These are phyloP conservation scores for Cosmopolites sordidus DNA, from an alignment of 2,888 invertebrate species.

Conservation along the genomic window DNA sequence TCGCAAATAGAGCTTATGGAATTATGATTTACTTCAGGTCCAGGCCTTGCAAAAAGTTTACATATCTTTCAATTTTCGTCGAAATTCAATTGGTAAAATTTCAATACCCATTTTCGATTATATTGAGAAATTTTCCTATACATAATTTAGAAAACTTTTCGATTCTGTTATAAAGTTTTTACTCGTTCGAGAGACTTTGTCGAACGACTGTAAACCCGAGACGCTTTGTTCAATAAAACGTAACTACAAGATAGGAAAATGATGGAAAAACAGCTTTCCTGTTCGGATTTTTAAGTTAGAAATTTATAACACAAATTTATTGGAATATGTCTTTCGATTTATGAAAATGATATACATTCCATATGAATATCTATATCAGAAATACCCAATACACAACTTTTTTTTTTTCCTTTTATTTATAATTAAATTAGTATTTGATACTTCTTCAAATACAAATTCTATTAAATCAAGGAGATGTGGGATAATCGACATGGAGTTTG, in stretches of 20 bases:
- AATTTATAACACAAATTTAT: no score
- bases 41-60: slow-evolving; percentile 22
- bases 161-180: slow-evolving; percentile 22
- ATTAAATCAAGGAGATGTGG: no score
- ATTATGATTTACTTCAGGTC: slow-evolving; percentile 24
- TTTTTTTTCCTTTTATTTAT: no score
- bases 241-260: not conserved
- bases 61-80: slow-evolving; percentile 31
- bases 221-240: not conserved
- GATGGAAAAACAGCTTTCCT: no score
- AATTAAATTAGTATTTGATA: no score
- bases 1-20: slow-evolving; percentile 18
- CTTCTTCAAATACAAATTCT: no score
- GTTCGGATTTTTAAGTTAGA: no score
- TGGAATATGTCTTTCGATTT: no score
- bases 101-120: slow-evolving; percentile 27
- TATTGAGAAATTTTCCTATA: slow-evolving; percentile 25
- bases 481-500: no score
- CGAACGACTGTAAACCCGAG: not conserved
- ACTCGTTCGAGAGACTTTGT: not conserved
- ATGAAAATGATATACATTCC: no score
- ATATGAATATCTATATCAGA: no score
- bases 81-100: slow-evolving; percentile 31
- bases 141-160: slow-evolving; percentile 25
- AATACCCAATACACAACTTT: no score